Evolutionary conservation across 2,113 vertebrate genomes (phyloP).

Genomic region (Callorhinus ursinus): DNA sequence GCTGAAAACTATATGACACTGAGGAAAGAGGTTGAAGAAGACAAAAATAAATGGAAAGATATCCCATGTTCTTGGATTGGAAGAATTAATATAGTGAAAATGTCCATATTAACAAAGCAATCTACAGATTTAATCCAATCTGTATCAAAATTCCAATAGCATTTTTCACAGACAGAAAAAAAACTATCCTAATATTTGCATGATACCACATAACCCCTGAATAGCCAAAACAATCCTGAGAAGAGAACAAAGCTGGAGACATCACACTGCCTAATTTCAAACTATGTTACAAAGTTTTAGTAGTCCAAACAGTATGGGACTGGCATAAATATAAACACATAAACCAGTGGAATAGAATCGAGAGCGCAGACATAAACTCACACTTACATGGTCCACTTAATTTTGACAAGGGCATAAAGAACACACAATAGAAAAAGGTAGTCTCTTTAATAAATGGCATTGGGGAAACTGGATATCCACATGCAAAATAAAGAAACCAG

Average conservation of each 20-base stretch:
- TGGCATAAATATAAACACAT: neutral
- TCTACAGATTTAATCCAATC: neutral
- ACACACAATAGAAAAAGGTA: neutral
- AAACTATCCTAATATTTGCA: neutral
- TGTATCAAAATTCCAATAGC: neutral
- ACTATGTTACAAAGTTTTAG: neutral
- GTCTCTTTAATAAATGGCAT: neutral
- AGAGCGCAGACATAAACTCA: neutral
- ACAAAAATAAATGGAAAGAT: neutral
- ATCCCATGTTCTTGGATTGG: neutral
- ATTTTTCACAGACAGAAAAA: neutral
- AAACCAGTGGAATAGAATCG: neutral
- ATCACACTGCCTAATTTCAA: neutral
- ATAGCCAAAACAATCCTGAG: neutral
- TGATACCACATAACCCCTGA: neutral
- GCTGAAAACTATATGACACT: neutral
- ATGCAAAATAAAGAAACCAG: neutral
- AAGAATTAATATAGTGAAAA: neutral
- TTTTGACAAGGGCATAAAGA: neutral
- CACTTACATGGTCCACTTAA: neutral
- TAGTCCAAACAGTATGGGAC: neutral
- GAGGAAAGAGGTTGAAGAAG: neutral
- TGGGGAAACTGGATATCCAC: neutral
- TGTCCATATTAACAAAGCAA: neutral
- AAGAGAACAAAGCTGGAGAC: neutral